phyloP scores from a whole-genome alignment of 2,113 vertebrate genomes.

The Xiphorhynchus elegans region DNA sequence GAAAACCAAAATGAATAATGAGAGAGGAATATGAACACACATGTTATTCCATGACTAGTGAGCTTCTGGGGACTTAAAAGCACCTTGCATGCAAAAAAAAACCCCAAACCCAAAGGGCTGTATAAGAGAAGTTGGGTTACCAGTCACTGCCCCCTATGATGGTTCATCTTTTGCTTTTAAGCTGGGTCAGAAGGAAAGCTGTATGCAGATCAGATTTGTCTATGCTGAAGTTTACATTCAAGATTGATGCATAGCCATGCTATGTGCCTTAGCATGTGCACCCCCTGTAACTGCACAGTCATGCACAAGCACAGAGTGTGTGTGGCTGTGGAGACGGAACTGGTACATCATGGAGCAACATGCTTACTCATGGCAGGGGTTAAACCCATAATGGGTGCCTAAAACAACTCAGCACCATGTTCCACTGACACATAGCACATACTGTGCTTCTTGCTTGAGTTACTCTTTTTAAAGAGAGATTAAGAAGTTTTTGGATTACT shows the following conservation, averaged over 20 bases:
- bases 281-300: background rate
- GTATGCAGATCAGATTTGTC: background rate
- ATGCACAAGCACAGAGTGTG: too few species aligned
- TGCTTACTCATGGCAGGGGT: background rate
- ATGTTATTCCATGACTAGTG: background rate
- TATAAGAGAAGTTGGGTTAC: background rate
- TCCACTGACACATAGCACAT: background rate
- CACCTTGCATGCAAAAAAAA: background rate
- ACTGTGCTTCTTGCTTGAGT: background rate
- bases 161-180: background rate
- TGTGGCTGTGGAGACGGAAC: background rate
- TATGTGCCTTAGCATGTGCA: too few species aligned
- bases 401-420: background rate
- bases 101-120: background rate
- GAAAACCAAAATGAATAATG: background rate
- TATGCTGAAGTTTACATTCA: background rate
- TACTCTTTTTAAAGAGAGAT: background rate
- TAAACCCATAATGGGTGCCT: background rate
- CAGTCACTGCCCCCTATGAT: background rate
- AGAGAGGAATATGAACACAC: background rate
- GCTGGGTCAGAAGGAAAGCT: background rate
- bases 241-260: accelerated
- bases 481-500: background rate
- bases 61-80: background rate
- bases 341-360: background rate